Evolutionary conservation across 2,113 vertebrate species (phyloP).

Genomic region (Clupea harengus): DNA sequence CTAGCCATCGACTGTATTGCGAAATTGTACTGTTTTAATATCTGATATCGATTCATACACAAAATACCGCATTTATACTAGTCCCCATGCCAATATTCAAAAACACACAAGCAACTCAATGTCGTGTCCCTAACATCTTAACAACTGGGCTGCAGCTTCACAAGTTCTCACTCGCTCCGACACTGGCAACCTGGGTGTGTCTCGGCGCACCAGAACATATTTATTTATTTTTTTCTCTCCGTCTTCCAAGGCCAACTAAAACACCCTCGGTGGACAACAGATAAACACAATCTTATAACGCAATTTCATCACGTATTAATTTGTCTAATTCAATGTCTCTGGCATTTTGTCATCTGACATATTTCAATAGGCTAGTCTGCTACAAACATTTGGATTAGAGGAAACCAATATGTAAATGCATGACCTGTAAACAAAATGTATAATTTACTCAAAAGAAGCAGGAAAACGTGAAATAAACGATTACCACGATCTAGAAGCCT

Average conservation of each 20-base stretch:
- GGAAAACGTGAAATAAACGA: background rate
- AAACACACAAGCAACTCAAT: background rate
- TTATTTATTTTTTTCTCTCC: constrained; percentile 43
- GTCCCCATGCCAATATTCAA: background rate
- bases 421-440: background rate
- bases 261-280: background rate
- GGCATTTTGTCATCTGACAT: background rate
- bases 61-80: background rate
- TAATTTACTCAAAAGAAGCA: background rate
- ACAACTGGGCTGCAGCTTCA: constrained; percentile 52
- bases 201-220: constrained; percentile 44
- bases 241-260: constrained; percentile 20
- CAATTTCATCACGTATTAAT: background rate
- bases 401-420: background rate
- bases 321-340: background rate
- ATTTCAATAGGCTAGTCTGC: background rate
- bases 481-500: background rate
- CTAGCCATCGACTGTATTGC: background rate
- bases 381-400: background rate
- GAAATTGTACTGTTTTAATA: background rate
- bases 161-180: constrained; percentile 62
- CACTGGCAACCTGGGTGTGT: constrained; percentile 72
- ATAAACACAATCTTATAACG: background rate
- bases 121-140: background rate
- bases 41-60: background rate